Conservation (phyloP, 2,888 invertebrate genomes). For the Drosophila anomalata region DNA sequence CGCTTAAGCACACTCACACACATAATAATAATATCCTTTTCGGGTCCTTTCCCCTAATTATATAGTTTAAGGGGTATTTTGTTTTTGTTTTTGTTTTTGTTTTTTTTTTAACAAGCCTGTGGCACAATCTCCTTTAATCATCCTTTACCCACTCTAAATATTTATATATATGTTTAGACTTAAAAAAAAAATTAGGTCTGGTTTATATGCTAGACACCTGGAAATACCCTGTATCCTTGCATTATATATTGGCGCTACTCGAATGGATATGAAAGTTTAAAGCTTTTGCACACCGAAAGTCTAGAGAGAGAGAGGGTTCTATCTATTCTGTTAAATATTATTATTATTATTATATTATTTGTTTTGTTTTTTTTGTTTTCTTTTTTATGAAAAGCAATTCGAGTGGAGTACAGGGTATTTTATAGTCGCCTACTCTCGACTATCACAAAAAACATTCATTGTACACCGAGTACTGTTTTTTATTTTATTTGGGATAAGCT, state of each 20-base stretch:
- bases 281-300: conserved; percentile 32
- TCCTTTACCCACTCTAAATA: background rate
- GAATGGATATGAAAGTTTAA: conserved; percentile 40
- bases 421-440: conserved; percentile 56
- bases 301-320: conserved; percentile 13
- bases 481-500: conserved; percentile 18
- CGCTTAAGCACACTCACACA: conserved; percentile 35
- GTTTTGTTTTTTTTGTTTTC: background rate
- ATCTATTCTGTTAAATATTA: conserved; percentile 11
- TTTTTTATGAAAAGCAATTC: conserved; percentile 15
- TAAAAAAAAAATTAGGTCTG: conserved; percentile 26
- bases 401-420: conserved; percentile 44
- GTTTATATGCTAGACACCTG: conserved; percentile 25
- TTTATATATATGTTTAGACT: conserved; percentile 11
- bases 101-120: conserved; percentile 20
- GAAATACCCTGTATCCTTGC: conserved; percentile 39
- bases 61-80: background rate
- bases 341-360: background rate
- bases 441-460: conserved; percentile 47
- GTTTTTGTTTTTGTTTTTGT: background rate
- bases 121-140: conserved; percentile 11
- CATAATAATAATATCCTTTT: background rate
- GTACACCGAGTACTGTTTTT: conserved; percentile 9
- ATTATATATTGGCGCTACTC: conserved; percentile 16
- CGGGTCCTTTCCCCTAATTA: background rate